Percentiles rank a stretch among this genome's conserved stretches.
phyloP scores from a whole-genome alignment of 1,140 invertebrate genomes.

The Drosophila sp. region DNA sequence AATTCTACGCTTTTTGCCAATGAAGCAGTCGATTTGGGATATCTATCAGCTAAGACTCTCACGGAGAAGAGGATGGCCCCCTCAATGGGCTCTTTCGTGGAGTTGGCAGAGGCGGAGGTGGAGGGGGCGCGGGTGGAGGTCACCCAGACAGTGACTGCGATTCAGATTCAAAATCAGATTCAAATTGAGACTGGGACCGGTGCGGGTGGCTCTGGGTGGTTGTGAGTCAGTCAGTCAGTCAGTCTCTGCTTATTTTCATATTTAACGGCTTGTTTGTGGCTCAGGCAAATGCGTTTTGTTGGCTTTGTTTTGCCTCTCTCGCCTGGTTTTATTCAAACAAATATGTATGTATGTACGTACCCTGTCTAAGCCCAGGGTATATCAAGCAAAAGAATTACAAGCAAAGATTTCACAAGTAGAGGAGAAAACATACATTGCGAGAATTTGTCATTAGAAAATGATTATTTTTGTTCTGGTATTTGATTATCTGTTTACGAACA shows the following conservation, averaged over 20 bases:
- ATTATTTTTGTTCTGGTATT: too few species aligned
- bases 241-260: constrained; percentile 57
- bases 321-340: constrained; percentile 16
- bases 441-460: too few species aligned
- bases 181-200: background rate
- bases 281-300: constrained; percentile 37
- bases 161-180: constrained; percentile 11
- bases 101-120: background rate
- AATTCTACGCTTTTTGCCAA: constrained; percentile 26
- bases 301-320: constrained; percentile 38
- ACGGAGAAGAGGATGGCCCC: background rate
- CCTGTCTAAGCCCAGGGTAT: background rate
- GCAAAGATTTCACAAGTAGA: too few species aligned
- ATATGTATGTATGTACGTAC: background rate
- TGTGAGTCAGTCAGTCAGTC: constrained; percentile 2
- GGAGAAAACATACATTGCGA: too few species aligned
- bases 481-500: too few species aligned
- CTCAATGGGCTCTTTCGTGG: too few species aligned
- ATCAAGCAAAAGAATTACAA: too few species aligned
- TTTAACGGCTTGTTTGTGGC: constrained; percentile 63
- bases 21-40: constrained; percentile 40
- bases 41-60: constrained; percentile 18
- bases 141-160: background rate
- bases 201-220: too few species aligned
- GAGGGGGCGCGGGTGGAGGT: background rate